Base-by-base conservation (phyloP, 1,140 invertebrate species). In the Leptinotarsa texana region DNA sequence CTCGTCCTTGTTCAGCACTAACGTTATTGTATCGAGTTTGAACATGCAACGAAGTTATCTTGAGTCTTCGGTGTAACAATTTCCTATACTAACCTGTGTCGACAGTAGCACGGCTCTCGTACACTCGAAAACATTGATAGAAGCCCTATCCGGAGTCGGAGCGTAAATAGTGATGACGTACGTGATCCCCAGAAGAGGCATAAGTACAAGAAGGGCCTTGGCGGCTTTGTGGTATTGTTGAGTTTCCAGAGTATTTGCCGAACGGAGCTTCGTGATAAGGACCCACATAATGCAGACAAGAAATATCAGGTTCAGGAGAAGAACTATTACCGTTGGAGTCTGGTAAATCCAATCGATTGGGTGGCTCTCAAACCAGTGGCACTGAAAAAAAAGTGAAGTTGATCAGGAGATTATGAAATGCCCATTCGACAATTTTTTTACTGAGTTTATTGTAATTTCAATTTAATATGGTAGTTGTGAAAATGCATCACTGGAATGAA, bases 221-320 rank as follows among this genome's bases (percentile, higher is more conserved):
- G 93, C 93, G 0, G 95, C 95, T 85, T 96, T 97, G 63, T 93
- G 87, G 84, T 94, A 95, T 83, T 97, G 95, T 77, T 95, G 92
- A 0, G 94, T 95, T 85, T 97, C 95, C 22, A 92, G 87, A 0
- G 91, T 95, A 79, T 94, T 95, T 8, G 94, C 93, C 3, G 94
- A 95, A 67, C 94, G 89, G 15, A 97, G 87, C 83, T 98, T 97
- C 11, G 95, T 98, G 79, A 98, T 96, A 63, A 98, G 87, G 79
- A 95, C 95, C 94, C 95, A 96, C 93, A 98, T 96, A 79, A 98
- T 97, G 85, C 92, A 92, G 79, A 92, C 88, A 27, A 98, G 90
- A 85, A 98, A 97, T 71, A 96, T 87, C 2, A 96, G 89, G 84
- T 98, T 98, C 42, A 94, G 86, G 69, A 92, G 89, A 3, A 95